A percentile compares a stretch with the other conserved stretches of the same genome.
Evolutionary conservation across 2,113 vertebrate genomes (phyloP).

Genomic region (Spizaetus ornatus): DNA sequence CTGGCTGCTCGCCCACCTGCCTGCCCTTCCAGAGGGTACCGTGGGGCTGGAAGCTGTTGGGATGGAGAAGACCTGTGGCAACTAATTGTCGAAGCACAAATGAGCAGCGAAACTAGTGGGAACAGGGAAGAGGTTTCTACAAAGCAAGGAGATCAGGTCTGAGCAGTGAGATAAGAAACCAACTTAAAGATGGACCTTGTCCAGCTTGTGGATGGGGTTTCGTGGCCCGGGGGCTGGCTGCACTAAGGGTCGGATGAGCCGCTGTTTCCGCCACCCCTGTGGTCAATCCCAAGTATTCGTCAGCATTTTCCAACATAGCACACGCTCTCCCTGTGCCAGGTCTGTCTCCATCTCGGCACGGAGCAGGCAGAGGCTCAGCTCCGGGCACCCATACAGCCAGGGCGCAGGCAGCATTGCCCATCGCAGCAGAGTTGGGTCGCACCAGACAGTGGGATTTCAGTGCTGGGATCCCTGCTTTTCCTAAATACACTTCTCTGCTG

Average conservation of each 20-base stretch:
- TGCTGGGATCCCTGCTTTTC: neutral
- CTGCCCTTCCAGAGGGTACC: neutral
- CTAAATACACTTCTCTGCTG: neutral
- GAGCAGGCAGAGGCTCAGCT: neutral
- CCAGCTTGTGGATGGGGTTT: neutral
- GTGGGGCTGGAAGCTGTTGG: neutral
- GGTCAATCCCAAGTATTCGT: neutral
- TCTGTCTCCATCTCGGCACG: neutral
- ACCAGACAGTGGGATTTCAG: neutral
- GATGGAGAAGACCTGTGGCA: neutral
- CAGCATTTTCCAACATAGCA: accelerated
- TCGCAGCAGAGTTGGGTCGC: neutral
- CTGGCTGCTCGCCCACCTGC: accelerated
- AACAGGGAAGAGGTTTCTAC: neutral
- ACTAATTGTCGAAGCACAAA: too few species aligned
- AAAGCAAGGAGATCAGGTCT: neutral
- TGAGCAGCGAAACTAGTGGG: neutral
- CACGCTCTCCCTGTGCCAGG: neutral
- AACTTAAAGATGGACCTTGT: neutral
- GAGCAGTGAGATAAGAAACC: neutral
- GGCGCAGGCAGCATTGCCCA: neutral
- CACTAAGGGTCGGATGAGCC: neutral
- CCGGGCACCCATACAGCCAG: neutral
- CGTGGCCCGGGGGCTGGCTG: accelerated
- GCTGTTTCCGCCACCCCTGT: accelerated